phyloP scores from a whole-genome alignment of 2,113 vertebrate genomes.

The Lepidothrix coronata region DNA sequence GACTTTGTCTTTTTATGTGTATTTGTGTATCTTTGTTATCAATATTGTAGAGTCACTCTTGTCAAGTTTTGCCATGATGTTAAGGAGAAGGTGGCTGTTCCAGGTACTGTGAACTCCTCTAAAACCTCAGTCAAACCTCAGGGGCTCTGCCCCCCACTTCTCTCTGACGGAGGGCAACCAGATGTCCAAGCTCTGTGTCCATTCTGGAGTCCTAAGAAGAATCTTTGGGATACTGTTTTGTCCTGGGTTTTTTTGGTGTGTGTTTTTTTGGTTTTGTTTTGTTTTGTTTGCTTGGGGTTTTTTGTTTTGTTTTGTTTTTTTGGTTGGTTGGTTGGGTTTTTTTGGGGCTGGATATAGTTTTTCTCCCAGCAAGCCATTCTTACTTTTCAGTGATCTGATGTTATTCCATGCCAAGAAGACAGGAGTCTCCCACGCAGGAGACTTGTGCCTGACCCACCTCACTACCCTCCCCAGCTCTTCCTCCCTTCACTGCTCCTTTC shows the following conservation, averaged over 20 bases:
- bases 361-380: not conserved
- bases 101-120: not conserved
- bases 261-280: not conserved
- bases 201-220: not conserved
- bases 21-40: not conserved
- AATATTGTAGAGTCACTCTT: not conserved
- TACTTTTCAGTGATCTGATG: not conserved
- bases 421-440: not conserved
- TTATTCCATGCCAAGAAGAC: not conserved
- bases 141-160: not conserved
- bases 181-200: not conserved
- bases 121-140: rapidly evolving
- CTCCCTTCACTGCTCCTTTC: not conserved
- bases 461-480: not conserved
- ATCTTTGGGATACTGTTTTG: not conserved
- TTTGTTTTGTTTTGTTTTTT: not conserved
- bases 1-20: not conserved
- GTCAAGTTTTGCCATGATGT: not conserved
- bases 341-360: not conserved
- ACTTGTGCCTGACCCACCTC: not conserved
- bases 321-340: too few species aligned
- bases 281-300: too few species aligned
- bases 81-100: not conserved
- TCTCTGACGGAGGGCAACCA: not conserved
- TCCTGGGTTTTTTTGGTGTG: not conserved